Conservation (phyloP, 2,888 invertebrate genomes). For the Lottia scabra region DNA sequence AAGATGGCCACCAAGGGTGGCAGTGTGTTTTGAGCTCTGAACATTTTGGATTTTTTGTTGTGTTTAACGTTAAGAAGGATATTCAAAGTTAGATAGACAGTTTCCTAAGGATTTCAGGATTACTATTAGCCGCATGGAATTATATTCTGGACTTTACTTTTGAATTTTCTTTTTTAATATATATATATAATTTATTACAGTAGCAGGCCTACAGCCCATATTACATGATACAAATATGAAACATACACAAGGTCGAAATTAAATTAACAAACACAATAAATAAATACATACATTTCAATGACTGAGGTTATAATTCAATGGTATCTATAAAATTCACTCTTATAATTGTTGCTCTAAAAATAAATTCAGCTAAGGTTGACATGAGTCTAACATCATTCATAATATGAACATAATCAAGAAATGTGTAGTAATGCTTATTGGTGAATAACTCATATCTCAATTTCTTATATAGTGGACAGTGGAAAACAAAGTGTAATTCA, state of each 20-base stretch:
- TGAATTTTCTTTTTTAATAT: too few species aligned
- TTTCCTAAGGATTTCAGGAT: too few species aligned
- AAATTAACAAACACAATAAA: background rate
- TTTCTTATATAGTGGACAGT: constrained; percentile 3
- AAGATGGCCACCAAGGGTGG: too few species aligned
- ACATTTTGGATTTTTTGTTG: too few species aligned
- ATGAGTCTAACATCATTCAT: too few species aligned
- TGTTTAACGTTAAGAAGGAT: too few species aligned
- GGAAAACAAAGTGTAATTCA: background rate
- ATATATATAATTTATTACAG: background rate
- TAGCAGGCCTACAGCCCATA: constrained; percentile 7
- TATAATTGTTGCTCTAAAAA: background rate
- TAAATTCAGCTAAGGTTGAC: background rate
- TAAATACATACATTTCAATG: background rate
- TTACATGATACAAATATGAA: background rate
- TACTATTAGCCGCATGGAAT: too few species aligned
- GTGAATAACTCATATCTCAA: background rate
- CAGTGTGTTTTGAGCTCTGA: too few species aligned
- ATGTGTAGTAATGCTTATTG: too few species aligned
- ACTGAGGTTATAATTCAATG: background rate
- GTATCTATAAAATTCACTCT: background rate
- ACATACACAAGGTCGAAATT: background rate
- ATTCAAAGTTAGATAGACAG: too few species aligned
- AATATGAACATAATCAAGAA: too few species aligned
- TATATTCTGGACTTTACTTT: too few species aligned